Percentiles rank a stretch among this genome's conserved stretches.
phyloP scores from a whole-genome alignment of 2,113 vertebrate genomes.

The Ictalurus punctatus region DNA sequence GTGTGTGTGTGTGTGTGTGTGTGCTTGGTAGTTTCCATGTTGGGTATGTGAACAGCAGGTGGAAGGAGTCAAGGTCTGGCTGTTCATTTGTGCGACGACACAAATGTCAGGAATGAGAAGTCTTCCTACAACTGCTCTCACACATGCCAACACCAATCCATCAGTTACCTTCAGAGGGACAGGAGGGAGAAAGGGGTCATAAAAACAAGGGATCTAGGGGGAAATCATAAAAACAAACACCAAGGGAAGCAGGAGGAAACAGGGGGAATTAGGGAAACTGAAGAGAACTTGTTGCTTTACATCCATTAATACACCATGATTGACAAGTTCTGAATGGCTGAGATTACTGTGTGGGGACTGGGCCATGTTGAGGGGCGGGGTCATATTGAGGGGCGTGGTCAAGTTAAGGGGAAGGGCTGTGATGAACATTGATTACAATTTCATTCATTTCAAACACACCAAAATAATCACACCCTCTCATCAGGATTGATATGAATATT shows the following conservation, averaged over 20 bases:
- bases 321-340: background rate
- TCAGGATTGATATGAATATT: background rate
- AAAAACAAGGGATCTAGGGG: background rate
- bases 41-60: slow-evolving; percentile 21
- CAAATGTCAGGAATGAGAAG: slow-evolving; percentile 28
- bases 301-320: background rate
- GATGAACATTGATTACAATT: background rate
- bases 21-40: slow-evolving; percentile 29
- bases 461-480: background rate
- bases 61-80: slow-evolving; percentile 34
- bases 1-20: slow-evolving; percentile 41
- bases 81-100: slow-evolving; percentile 18
- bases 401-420: background rate
- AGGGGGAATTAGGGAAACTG: background rate
- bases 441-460: background rate
- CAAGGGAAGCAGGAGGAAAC: too few relatives aligned
- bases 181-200: background rate
- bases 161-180: slow-evolving; percentile 1
- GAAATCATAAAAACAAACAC: background rate
- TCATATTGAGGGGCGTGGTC: background rate
- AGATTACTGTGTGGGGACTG: background rate
- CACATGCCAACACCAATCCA: slow-evolving; percentile 12
- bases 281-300: background rate
- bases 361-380: background rate
- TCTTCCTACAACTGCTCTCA: slow-evolving; percentile 23